A percentile compares a stretch with the other conserved stretches of the same genome.
Evolutionary conservation across 2,888 invertebrate genomes (phyloP).

Genomic region (Synergus japonicus): DNA sequence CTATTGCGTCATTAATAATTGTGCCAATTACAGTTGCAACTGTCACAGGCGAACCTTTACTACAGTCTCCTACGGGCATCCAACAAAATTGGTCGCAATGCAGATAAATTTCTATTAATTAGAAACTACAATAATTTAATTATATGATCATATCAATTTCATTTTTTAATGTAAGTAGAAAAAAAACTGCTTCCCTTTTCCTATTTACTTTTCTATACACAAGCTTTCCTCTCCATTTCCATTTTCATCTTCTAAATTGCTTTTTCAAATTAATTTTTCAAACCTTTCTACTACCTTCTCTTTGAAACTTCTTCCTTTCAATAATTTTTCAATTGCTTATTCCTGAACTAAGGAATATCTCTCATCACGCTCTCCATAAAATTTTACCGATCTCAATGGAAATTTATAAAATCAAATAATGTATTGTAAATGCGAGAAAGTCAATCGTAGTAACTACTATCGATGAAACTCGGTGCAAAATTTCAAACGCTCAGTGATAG

Average conservation of each 20-base stretch:
- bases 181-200: too few relatives aligned
- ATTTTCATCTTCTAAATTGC: too few relatives aligned
- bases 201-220: too few relatives aligned
- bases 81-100: background rate
- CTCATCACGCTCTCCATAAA: too few relatives aligned
- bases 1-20: conserved; percentile 6
- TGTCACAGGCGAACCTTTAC: background rate
- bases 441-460: background rate
- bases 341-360: too few relatives aligned
- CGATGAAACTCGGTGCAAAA: background rate
- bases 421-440: too few relatives aligned
- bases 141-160: background rate
- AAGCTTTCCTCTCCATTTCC: too few relatives aligned
- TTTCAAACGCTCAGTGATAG: background rate
- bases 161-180: background rate
- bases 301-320: too few relatives aligned
- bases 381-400: background rate
- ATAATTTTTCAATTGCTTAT: too few relatives aligned
- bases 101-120: background rate
- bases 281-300: too few relatives aligned
- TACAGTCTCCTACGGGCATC: background rate
- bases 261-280: too few relatives aligned
- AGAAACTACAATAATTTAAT: background rate
- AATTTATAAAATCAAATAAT: background rate
- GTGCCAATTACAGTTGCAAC: background rate